Conservation (phyloP, 2,113 vertebrate genomes). For the Tachuris rubrigastra region DNA sequence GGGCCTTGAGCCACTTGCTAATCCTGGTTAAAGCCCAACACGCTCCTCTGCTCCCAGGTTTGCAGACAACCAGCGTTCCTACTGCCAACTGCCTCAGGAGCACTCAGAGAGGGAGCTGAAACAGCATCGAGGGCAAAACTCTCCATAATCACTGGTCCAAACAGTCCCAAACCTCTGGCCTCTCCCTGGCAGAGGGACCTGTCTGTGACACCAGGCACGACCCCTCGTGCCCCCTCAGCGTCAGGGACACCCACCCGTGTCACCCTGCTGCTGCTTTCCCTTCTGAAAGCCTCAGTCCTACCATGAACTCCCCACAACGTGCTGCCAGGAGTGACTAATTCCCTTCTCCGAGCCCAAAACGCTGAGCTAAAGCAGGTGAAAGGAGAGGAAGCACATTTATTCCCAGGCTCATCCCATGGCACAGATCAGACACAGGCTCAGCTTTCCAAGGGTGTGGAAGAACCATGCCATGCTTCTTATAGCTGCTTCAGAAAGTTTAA, state of each 20-base stretch:
- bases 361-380: background rate
- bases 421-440: background rate
- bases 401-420: background rate
- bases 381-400: background rate
- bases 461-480: background rate
- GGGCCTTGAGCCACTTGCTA: background rate
- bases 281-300: background rate
- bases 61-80: background rate
- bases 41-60: background rate
- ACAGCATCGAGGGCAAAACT: background rate
- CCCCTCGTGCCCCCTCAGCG: fast-evolving
- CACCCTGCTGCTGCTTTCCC: background rate
- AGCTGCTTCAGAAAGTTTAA: conserved; percentile 18
- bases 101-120: too few relatives aligned
- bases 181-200: background rate
- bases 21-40: background rate
- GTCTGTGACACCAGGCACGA: fast-evolving
- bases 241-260: background rate
- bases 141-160: background rate
- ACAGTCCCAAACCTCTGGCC: background rate
- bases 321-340: fast-evolving
- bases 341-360: background rate
- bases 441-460: background rate
- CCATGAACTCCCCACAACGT: fast-evolving
- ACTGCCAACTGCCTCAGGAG: background rate